Evolutionary conservation across 2,888 invertebrate genomes (phyloP).

Genomic region (Nymphalis c-album): DNA sequence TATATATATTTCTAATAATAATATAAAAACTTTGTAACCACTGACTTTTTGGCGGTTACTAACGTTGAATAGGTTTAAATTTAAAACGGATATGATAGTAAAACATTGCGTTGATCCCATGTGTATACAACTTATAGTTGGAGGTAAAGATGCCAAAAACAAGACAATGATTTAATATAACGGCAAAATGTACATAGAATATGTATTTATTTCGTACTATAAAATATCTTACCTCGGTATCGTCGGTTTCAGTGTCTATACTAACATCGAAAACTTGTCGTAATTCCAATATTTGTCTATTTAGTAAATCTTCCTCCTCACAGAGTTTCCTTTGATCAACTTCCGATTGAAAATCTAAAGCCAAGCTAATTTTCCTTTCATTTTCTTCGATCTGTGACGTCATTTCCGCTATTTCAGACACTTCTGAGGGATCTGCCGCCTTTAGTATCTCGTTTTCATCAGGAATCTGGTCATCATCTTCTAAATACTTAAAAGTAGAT

Average conservation of each 20-base stretch:
- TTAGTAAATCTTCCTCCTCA: constrained; percentile 88
- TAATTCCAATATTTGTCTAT: constrained; percentile 88
- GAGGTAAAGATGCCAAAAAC: too few relatives aligned
- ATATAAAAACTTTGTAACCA: too few relatives aligned
- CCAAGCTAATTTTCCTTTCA: constrained; percentile 81
- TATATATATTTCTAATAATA: background rate
- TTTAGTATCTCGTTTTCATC: constrained; percentile 70
- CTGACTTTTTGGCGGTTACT: too few relatives aligned
- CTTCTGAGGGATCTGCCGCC: constrained; percentile 72
- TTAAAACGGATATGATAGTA: too few relatives aligned
- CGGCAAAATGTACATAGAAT: too few relatives aligned
- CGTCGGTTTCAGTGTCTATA: constrained; percentile 91
- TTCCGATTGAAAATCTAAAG: constrained; percentile 84
- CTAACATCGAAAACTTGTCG: constrained; percentile 87
- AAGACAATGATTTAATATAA: too few relatives aligned
- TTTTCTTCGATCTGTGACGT: constrained; percentile 79
- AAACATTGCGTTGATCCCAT: too few relatives aligned
- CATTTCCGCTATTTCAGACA: constrained; percentile 78
- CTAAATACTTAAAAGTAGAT: constrained; percentile 68
- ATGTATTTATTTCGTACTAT: background rate
- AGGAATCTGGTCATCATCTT: constrained; percentile 69
- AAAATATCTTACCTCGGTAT: constrained; percentile 79
- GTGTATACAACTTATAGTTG: too few relatives aligned
- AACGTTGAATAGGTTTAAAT: too few relatives aligned
- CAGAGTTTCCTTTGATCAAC: constrained; percentile 88